Conservation (phyloP, 2,888 invertebrate species). For the Cephus sareptanus region DNA sequence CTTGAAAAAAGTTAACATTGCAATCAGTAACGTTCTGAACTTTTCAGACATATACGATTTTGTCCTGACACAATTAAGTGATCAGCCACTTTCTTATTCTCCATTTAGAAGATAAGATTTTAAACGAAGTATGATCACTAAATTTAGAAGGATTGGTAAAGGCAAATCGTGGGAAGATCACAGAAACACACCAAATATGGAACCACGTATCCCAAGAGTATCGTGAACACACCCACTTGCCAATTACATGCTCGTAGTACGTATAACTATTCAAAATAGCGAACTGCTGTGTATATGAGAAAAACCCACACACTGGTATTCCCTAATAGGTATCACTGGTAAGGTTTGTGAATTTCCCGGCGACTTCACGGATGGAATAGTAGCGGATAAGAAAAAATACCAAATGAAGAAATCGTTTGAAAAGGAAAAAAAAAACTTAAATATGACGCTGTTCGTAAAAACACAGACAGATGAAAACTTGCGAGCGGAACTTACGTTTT, state of each 20-base stretch:
- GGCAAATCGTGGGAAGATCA: slow-evolving; percentile 20
- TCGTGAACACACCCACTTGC: slow-evolving; percentile 36
- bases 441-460: neutral
- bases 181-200: slow-evolving; percentile 40
- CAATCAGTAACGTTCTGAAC: neutral
- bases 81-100: neutral
- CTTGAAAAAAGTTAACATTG: neutral
- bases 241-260: slow-evolving; percentile 9
- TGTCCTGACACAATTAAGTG: neutral
- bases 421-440: neutral
- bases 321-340: neutral
- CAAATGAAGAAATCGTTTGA: neutral
- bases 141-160: neutral
- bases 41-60: neutral
- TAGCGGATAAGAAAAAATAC: neutral
- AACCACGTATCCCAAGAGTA: slow-evolving; percentile 23
- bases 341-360: neutral
- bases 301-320: neutral
- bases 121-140: neutral
- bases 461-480: neutral
- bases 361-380: neutral
- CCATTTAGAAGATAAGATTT: neutral
- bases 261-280: neutral
- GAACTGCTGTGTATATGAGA: neutral
- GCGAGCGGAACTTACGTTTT: slow-evolving; percentile 34